Conservation (phyloP, 2,113 vertebrate genomes). For the Hymenochirus boettgeri region DNA sequence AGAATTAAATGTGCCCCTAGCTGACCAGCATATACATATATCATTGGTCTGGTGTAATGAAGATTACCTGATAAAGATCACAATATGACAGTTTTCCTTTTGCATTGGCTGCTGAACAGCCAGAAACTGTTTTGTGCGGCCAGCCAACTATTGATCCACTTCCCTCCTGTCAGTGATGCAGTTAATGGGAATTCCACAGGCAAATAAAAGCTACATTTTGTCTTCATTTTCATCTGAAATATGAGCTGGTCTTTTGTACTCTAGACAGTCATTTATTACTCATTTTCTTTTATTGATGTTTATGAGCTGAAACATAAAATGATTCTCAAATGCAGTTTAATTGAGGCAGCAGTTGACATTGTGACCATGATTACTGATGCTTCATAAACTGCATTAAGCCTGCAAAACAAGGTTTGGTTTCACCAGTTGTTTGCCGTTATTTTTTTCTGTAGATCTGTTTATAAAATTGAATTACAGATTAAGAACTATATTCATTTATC, state of each 20-base stretch:
- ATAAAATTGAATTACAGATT: slow-evolving; percentile 58
- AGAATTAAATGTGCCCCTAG: slow-evolving; percentile 72
- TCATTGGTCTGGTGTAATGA: slow-evolving; percentile 84
- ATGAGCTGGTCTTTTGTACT: slow-evolving; percentile 80
- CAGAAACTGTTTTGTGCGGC: slow-evolving; percentile 78
- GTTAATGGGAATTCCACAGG: slow-evolving; percentile 82
- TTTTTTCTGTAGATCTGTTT: slow-evolving; percentile 51
- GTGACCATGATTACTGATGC: slow-evolving; percentile 68
- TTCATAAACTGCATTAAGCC: slow-evolving; percentile 56
- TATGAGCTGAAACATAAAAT: slow-evolving; percentile 81
- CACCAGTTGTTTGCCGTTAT: slow-evolving; percentile 59
- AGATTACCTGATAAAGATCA: slow-evolving; percentile 97
- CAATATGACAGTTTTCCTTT: slow-evolving; percentile 97
- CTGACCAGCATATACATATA: slow-evolving; percentile 74
- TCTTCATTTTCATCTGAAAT: slow-evolving; percentile 82
- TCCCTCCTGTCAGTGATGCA: slow-evolving; percentile 75
- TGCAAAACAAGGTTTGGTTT: slow-evolving; percentile 71
- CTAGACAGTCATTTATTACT: slow-evolving; percentile 79
- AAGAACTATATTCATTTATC: slow-evolving; percentile 69
- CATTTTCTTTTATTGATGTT: slow-evolving; percentile 83
- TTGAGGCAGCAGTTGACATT: slow-evolving; percentile 75
- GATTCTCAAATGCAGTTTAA: slow-evolving; percentile 79
- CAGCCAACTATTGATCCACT: slow-evolving; percentile 81
- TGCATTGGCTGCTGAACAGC: slow-evolving; percentile 83
- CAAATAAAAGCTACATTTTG: slow-evolving; percentile 79